These are phyloP conservation scores for Catocala sponsa DNA, from an alignment of 2,888 invertebrate species.

Conservation along the genomic window DNA sequence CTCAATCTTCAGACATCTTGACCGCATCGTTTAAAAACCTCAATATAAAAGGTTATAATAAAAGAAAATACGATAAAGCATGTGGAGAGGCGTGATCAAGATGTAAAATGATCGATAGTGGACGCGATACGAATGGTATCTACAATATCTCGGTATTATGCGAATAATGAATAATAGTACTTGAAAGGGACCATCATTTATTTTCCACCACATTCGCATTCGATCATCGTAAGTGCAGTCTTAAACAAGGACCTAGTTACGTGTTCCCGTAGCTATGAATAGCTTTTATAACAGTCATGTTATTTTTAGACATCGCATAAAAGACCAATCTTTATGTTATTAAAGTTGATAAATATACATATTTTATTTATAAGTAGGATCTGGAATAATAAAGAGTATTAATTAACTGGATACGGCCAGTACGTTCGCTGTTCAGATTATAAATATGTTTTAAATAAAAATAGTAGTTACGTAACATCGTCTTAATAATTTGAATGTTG, in stretches of 20 bases:
- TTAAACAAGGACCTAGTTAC: slow-evolving; percentile 48
- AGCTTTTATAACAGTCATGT: slow-evolving; percentile 25
- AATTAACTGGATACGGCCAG: no score
- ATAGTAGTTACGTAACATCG: no score
- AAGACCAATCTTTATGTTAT: slow-evolving; percentile 20
- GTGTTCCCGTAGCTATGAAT: slow-evolving; percentile 33
- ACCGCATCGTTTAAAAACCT: slow-evolving; percentile 46
- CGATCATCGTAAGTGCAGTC: slow-evolving; percentile 40
- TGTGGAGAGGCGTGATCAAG: slow-evolving; percentile 49
- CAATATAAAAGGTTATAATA: slow-evolving; percentile 29
- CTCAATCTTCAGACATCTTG: slow-evolving; percentile 48
- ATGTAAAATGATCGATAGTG: slow-evolving; percentile 53
- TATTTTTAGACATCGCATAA: slow-evolving; percentile 23
- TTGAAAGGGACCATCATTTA: slow-evolving; percentile 45
- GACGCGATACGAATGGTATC: slow-evolving; percentile 44
- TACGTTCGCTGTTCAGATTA: no score
- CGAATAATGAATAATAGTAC: slow-evolving; percentile 49
- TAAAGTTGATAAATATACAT: slow-evolving; percentile 6
- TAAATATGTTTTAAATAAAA: no score
- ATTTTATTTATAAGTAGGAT: neutral
- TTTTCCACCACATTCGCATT: slow-evolving; percentile 39
- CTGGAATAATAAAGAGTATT: neutral
- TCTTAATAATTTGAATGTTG: no score
- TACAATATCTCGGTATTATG: slow-evolving; percentile 44
- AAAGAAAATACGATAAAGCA: slow-evolving; percentile 47